These are phyloP conservation scores for Drosophila azteca DNA, from an alignment of 1,140 invertebrate species.

Conservation along the genomic window DNA sequence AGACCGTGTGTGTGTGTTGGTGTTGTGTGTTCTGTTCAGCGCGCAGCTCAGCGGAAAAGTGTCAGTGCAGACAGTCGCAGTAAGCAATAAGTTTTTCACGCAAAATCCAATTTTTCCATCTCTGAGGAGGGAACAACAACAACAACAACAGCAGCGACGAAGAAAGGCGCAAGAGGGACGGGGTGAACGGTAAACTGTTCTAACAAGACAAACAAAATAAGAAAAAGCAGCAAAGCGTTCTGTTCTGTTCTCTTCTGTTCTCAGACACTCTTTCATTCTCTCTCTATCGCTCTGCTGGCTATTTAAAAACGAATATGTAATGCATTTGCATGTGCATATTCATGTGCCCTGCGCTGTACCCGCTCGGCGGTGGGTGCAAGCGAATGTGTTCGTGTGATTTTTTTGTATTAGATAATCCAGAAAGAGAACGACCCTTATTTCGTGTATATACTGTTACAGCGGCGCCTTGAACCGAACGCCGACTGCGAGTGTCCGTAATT, in stretches of 20 bases:
- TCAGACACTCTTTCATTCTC: too few species aligned
- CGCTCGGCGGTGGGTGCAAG: background rate
- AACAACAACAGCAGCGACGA: constrained; percentile 10
- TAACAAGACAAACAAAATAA: too few species aligned
- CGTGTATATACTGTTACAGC: constrained; percentile 41
- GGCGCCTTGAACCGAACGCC: constrained; percentile 51
- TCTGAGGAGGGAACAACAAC: constrained; percentile 14
- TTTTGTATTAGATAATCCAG: background rate
- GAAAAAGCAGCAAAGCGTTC: too few species aligned
- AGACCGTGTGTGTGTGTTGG: constrained; percentile 11
- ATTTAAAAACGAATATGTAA: too few species aligned
- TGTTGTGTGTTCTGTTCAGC: constrained; percentile 21
- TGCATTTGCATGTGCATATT: background rate
- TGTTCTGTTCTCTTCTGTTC: too few species aligned
- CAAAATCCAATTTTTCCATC: constrained; percentile 41
- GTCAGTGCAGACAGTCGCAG: constrained; percentile 47
- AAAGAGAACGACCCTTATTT: too few species aligned
- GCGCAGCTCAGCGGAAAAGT: constrained; percentile 46
- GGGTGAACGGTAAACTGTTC: too few species aligned
- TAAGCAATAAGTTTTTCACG: constrained; percentile 48
- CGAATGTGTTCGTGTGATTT: constrained; percentile 7
- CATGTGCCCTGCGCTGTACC: constrained; percentile 3
- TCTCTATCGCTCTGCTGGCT: too few species aligned
- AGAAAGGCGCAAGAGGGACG: too few species aligned
- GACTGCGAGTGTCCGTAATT: constrained; percentile 79